A percentile compares a stretch with the other conserved stretches of the same genome.
Conservation (phyloP, 2,113 vertebrate species). For the Scophthalmus maximus region DNA sequence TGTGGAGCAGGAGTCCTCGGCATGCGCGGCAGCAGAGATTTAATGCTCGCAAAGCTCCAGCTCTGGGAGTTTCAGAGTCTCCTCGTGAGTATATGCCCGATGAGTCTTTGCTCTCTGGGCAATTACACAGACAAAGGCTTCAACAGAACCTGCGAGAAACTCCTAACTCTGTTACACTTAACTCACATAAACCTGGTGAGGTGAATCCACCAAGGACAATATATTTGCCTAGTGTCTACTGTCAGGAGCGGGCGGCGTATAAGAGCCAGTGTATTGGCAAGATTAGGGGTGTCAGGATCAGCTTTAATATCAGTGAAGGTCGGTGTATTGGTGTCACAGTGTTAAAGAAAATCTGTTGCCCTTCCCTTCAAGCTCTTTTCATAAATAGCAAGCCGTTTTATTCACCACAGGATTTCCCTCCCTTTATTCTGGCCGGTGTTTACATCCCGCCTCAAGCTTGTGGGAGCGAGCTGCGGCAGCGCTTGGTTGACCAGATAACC, state of each 20-base stretch:
- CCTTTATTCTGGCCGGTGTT: conserved; percentile 48
- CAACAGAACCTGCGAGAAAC: background rate
- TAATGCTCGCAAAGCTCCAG: background rate
- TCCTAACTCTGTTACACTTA: background rate
- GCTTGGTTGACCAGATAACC: conserved; percentile 50
- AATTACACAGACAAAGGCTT: background rate
- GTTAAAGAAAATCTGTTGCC: conserved; percentile 41
- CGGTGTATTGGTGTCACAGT: conserved; percentile 52
- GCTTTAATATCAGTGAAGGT: conserved; percentile 44
- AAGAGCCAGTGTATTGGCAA: conserved; percentile 9
- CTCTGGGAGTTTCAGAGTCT: background rate
- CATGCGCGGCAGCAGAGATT: background rate
- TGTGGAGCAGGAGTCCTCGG: background rate
- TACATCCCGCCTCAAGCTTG: conserved; percentile 35
- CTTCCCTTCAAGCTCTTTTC: conserved; percentile 46
- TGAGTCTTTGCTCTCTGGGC: conserved; percentile 1
- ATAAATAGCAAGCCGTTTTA: conserved; percentile 49
- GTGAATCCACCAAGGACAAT: conserved; percentile 32
- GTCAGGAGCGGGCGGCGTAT: background rate
- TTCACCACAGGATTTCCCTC: conserved; percentile 32
- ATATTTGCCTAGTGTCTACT: conserved; percentile 20
- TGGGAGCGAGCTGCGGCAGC: conserved; percentile 9
- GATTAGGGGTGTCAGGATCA: conserved; percentile 43
- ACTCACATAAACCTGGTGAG: background rate
- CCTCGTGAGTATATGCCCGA: background rate